phyloP scores from a whole-genome alignment of 1,140 invertebrate species.

The Pseudachorutes palmiensis region DNA sequence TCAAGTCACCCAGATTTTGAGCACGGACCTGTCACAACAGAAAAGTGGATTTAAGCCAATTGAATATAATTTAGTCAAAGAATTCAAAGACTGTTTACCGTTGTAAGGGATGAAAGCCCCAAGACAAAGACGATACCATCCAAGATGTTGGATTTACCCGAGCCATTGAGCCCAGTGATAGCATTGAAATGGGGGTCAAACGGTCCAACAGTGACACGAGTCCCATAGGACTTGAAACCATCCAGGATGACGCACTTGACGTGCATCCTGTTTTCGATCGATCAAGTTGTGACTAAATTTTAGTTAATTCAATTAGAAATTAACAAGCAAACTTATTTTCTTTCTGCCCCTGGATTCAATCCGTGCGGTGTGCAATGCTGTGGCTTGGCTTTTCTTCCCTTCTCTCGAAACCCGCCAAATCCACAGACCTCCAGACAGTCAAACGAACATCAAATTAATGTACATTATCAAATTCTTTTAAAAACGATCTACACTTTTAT shows the following conservation, averaged over 20 bases:
- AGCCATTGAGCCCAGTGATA: slow-evolving; percentile 96
- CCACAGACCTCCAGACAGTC: too few species aligned
- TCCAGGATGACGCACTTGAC: slow-evolving; percentile 91
- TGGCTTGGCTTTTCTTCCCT: too few species aligned
- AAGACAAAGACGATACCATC: slow-evolving; percentile 97
- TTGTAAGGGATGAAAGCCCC: slow-evolving; percentile 86
- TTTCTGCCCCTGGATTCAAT: too few species aligned
- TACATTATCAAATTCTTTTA: too few species aligned
- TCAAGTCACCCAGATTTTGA: slow-evolving; percentile 80
- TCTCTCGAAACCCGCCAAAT: too few species aligned
- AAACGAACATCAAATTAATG: too few species aligned
- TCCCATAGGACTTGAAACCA: slow-evolving; percentile 97
- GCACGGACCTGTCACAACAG: slow-evolving; percentile 68
- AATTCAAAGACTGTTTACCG: slow-evolving; percentile 61
- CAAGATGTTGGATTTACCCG: slow-evolving; percentile 96
- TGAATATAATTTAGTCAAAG: too few species aligned
- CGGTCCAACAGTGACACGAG: slow-evolving; percentile 69
- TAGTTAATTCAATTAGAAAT: too few species aligned
- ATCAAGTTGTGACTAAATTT: too few species aligned
- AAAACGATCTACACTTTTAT: too few species aligned
- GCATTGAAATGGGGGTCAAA: slow-evolving; percentile 97
- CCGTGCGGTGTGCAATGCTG: too few species aligned
- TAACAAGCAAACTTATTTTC: too few species aligned
- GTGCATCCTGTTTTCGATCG: slow-evolving; percentile 82
- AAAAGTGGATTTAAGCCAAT: slow-evolving; percentile 10